phyloP scores from a whole-genome alignment of 2,888 invertebrate genomes.

The Diplolepis rosae region DNA sequence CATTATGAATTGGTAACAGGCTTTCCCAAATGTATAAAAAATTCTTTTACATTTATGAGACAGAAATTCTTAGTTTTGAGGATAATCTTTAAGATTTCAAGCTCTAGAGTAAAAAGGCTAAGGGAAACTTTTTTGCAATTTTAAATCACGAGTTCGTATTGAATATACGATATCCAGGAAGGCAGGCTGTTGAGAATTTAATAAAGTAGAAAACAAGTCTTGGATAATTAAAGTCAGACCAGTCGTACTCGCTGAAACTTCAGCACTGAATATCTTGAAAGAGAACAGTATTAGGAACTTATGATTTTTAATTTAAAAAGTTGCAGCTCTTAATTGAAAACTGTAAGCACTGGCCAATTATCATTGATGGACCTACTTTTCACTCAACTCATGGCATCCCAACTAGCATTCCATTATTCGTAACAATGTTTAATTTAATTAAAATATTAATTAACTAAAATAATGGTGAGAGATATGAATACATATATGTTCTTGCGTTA shows the following conservation, averaged over 20 bases:
- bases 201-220: slow-evolving; percentile 31
- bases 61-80: slow-evolving; percentile 4
- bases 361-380: slow-evolving; percentile 3
- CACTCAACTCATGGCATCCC: neutral
- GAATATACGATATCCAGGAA: slow-evolving; percentile 26
- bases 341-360: slow-evolving; percentile 4
- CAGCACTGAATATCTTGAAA: slow-evolving; percentile 21
- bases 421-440: too few relatives aligned
- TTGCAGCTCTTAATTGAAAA: slow-evolving; percentile 25
- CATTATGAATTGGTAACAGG: too few relatives aligned
- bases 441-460: too few relatives aligned
- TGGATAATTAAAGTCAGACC: slow-evolving; percentile 30
- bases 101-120: slow-evolving; percentile 22
- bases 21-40: neutral
- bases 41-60: neutral
- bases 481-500: too few relatives aligned
- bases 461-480: too few relatives aligned
- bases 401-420: too few relatives aligned
- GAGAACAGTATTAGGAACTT: slow-evolving; percentile 25
- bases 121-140: slow-evolving; percentile 28
- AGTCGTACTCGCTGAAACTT: slow-evolving; percentile 29
- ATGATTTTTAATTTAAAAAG: slow-evolving; percentile 27
- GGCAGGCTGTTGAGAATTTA: slow-evolving; percentile 29
- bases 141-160: slow-evolving; percentile 32
- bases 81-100: slow-evolving; percentile 23